phyloP scores from a whole-genome alignment of 1,140 invertebrate genomes.

The Drosophila ohnishii region DNA sequence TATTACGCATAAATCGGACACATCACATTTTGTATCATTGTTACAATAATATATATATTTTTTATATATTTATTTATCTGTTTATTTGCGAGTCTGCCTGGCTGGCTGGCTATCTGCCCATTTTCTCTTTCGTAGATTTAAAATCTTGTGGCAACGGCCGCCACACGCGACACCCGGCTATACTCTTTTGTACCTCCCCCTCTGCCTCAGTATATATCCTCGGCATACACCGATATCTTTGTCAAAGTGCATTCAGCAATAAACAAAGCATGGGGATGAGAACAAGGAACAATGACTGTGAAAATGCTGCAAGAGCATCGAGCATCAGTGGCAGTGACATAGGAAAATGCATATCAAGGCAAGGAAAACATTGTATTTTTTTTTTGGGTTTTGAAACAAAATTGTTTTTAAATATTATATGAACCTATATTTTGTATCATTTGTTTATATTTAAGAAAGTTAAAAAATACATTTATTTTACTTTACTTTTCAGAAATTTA shows the following conservation, averaged over 20 bases:
- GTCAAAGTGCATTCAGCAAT: constrained; percentile 53
- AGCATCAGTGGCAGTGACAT: constrained; percentile 21
- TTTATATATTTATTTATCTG: constrained; percentile 35
- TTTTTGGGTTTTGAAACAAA: background rate
- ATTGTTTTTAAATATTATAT: background rate
- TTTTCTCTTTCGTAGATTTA: constrained; percentile 36
- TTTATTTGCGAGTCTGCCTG: constrained; percentile 15
- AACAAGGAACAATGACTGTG: constrained; percentile 51
- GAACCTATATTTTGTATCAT: too few species aligned
- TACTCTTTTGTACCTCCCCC: background rate
- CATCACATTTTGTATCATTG: constrained; percentile 29
- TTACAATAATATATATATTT: constrained; percentile 20
- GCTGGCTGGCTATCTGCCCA: constrained; percentile 37
- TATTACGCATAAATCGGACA: constrained; percentile 31
- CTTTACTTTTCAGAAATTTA: background rate
- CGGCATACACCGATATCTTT: constrained; percentile 22
- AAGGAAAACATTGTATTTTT: background rate
- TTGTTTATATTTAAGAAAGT: background rate
- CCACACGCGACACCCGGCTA: constrained; percentile 56
- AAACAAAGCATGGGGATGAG: constrained; percentile 39
- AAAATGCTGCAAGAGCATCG: background rate
- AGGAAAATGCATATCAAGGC: constrained; percentile 24
- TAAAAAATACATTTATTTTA: too few species aligned
- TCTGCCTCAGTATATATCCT: constrained; percentile 2
- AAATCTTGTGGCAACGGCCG: constrained; percentile 72